Evolutionary conservation across 2,113 vertebrate species (phyloP).

Genomic region (Dicaeum eximium): DNA sequence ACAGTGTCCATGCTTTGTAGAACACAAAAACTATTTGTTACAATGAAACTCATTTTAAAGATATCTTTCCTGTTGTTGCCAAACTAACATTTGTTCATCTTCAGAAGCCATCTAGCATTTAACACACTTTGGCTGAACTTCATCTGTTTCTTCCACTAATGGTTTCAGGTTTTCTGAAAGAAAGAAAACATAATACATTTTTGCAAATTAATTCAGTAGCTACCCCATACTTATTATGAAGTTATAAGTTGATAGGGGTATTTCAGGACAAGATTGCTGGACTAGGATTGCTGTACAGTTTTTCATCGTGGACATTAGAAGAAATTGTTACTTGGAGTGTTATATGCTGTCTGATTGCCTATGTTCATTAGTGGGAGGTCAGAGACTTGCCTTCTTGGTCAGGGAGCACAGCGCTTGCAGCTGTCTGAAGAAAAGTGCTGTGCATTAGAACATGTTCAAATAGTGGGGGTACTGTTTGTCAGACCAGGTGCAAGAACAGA

Average conservation of each 20-base stretch:
- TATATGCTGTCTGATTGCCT: not conserved
- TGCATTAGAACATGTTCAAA: not conserved
- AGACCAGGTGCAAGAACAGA: constrained; percentile 59
- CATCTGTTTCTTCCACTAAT: not conserved
- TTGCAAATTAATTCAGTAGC: not conserved
- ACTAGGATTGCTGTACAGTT: not conserved
- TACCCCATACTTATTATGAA: not conserved
- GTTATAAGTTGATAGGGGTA: not conserved
- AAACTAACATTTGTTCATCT: not conserved
- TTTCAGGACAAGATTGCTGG: not conserved
- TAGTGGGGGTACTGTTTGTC: constrained; percentile 54
- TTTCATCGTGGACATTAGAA: not conserved
- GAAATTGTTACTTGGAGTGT: not conserved
- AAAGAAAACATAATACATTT: not conserved
- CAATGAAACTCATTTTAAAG: not conserved
- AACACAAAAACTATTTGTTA: not conserved
- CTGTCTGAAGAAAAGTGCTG: constrained; percentile 14
- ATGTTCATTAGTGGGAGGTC: not conserved
- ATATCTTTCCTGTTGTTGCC: not conserved
- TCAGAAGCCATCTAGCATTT: not conserved
- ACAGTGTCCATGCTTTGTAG: not conserved
- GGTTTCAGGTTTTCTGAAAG: not conserved
- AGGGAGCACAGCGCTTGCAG: constrained; percentile 33
- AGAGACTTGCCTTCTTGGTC: constrained; percentile 36
- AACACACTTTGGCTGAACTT: not conserved